These are phyloP conservation scores for Pemphigus obesinymphae DNA, from an alignment of 1,140 invertebrate genomes.

Conservation along the genomic window DNA sequence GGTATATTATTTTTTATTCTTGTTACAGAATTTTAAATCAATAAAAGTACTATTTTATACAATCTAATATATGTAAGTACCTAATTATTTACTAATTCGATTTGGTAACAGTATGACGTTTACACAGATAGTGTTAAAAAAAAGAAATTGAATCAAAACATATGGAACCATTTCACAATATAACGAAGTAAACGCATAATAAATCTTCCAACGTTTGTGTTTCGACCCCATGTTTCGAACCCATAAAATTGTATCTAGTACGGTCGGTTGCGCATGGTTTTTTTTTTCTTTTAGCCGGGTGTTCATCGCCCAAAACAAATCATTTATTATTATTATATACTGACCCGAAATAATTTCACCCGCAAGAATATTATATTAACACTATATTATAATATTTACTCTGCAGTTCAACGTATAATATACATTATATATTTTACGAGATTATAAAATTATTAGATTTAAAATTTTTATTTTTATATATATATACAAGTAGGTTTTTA, in stretches of 20 bases:
- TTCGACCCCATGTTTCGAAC: neutral
- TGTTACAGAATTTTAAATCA: too few species aligned
- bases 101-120: neutral
- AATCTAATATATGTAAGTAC: too few species aligned
- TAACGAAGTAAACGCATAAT: neutral
- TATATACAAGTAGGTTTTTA: too few species aligned
- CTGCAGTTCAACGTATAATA: too few species aligned
- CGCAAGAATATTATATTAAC: neutral
- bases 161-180: neutral
- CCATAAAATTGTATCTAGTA: neutral
- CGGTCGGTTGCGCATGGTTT: constrained; percentile 1
- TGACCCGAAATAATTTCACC: neutral
- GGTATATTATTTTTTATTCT: too few species aligned
- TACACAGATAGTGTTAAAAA: neutral
- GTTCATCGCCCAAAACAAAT: neutral
- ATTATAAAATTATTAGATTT: too few species aligned
- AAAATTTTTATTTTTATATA: too few species aligned
- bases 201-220: neutral
- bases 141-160: constrained; percentile 24
- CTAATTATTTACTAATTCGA: neutral
- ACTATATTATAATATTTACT: too few species aligned
- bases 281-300: constrained; percentile 5
- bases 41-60: too few species aligned
- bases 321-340: neutral
- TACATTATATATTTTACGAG: too few species aligned